A percentile compares a stretch with the other conserved stretches of the same genome.
phyloP scores from a whole-genome alignment of 30 jellyfish, hydroid and myxozoan species.

The Pelagia noctiluca region DNA sequence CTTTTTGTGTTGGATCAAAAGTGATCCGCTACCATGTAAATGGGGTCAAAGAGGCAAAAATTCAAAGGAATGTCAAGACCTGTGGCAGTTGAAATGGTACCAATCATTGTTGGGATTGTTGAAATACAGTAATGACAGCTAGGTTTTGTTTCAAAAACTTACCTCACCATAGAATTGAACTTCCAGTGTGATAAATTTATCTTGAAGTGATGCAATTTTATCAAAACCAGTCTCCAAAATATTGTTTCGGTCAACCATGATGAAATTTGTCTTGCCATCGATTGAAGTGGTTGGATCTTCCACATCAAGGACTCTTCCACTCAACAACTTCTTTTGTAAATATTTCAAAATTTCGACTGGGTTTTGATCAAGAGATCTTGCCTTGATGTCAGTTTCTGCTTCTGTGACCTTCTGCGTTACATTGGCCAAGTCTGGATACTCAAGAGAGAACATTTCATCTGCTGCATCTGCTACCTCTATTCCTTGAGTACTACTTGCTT shows the following conservation, averaged over 20 bases:
- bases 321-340: constrained; percentile 1
- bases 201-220: constrained; percentile 10
- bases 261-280: constrained; percentile 28
- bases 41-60: too few species aligned
- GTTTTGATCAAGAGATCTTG: too few species aligned
- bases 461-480: background rate
- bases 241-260: constrained; percentile 42
- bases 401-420: background rate
- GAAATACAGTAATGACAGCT: too few species aligned
- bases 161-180: constrained; percentile 51
- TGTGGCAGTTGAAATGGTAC: too few species aligned
- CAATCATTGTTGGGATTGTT: too few species aligned
- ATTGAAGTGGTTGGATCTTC: background rate
- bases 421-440: background rate
- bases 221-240: constrained; percentile 28
- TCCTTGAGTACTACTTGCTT: background rate
- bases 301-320: background rate
- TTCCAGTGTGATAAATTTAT: constrained; percentile 40
- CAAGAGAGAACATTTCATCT: background rate
- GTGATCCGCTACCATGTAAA: too few species aligned
- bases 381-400: too few species aligned
- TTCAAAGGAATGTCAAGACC: too few species aligned
- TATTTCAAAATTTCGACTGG: constrained; percentile 14
- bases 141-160: too few species aligned
- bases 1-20: too few species aligned